Conservation (phyloP, 2,888 invertebrate species). For the Eurytoma californica region DNA sequence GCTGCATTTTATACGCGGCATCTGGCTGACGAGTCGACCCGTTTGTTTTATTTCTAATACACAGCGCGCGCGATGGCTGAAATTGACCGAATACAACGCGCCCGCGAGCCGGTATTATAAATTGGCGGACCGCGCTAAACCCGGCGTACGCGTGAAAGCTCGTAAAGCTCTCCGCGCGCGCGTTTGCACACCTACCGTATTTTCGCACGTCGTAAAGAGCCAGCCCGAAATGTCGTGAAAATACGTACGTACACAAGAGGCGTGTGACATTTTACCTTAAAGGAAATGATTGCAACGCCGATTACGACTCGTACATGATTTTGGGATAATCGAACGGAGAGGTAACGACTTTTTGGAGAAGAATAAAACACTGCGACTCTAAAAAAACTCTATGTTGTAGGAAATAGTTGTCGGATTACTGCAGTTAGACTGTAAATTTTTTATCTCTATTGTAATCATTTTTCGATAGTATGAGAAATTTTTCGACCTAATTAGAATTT, state of each 20-base stretch:
- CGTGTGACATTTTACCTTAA: neutral
- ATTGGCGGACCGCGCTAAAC: conserved; percentile 1
- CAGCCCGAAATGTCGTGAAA: neutral
- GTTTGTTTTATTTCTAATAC: conserved; percentile 38
- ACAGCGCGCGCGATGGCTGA: neutral
- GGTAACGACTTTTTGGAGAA: too few relatives aligned
- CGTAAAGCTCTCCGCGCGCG: conserved; percentile 21
- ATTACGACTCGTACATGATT: conserved; percentile 2
- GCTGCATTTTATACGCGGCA: conserved; percentile 22
- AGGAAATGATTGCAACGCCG: neutral
- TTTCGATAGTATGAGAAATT: too few relatives aligned
- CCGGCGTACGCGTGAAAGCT: conserved; percentile 5
- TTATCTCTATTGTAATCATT: too few relatives aligned
- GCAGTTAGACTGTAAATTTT: too few relatives aligned
- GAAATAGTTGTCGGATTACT: too few relatives aligned
- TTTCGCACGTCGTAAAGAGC: conserved; percentile 34
- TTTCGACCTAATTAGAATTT: too few relatives aligned
- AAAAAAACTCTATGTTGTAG: too few relatives aligned
- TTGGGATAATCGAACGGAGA: neutral
- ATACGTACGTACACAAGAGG: neutral
- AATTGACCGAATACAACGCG: neutral
- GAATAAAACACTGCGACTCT: too few relatives aligned
- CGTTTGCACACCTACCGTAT: neutral
- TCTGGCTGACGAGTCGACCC: conserved; percentile 6
- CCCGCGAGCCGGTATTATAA: neutral